Base-by-base conservation (phyloP, 2,113 vertebrate genomes). In the Benthochromis sp. region DNA sequence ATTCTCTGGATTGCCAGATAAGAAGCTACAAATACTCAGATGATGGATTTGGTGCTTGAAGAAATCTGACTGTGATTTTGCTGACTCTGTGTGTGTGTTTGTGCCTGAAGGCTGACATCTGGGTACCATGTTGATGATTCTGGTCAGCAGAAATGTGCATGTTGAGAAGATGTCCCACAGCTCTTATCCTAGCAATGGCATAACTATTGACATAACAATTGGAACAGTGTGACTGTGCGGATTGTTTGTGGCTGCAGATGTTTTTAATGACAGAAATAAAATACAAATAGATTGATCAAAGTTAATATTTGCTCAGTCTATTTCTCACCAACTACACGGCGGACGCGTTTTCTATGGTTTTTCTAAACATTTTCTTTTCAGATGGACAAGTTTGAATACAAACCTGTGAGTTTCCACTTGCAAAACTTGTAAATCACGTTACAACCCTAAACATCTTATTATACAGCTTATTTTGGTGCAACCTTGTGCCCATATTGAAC, bases 121-220 rank as follows among this genome's bases (percentile, higher is more conserved):
- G 96, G 93, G 88, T 93, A 86, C 89, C 95, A 96, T 95, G 95
- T 94, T 95, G 88, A 88, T 84, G 86, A 91, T 92, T 91, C 80
- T 89, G 87, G 93, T 95, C 94, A 93, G 87, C 90, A 93, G 84
- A 92, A 92, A 94, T 93, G 87, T 90, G 90, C 89, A 80, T 91
- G 89, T 86, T 89, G 91, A 87, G 92, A 93, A 87, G 89, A 96
- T 93, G 88, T 92, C 94, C 92, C 93, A 88, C 93, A 93, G 88
- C 83, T 90, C 88, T 92, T 86, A 91, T 94, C 89, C 85, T 61
- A 71, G 93, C 90, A 87, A 85, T 84, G 90, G 84, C 81, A 82
- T 38, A 85, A 83, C 84, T 90, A 83, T 85, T 86, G 85, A 88
- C 91, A 66, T 17, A 91, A 82, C 84, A 89, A 85, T 76, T 83